Percentiles rank a stretch among this genome's conserved stretches.
phyloP scores from a whole-genome alignment of 1,140 invertebrate genomes.

The Dinothrombium tinctorium region DNA sequence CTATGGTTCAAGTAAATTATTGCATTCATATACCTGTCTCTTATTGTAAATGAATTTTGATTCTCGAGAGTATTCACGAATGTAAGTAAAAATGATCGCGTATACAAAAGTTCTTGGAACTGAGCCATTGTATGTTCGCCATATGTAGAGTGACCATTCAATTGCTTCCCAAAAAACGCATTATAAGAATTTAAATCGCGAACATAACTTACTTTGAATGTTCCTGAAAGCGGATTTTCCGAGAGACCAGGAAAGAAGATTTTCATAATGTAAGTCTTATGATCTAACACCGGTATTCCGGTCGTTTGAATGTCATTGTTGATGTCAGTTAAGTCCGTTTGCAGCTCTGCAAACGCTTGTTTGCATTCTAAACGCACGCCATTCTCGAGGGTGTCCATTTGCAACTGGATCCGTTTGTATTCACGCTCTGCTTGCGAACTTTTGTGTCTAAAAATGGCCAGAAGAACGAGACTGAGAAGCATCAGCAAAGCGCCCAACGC shows the following conservation, averaged over 20 bases:
- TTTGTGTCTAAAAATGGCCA: slow-evolving; percentile 57
- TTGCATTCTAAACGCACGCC: slow-evolving; percentile 36
- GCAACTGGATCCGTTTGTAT: slow-evolving; percentile 91
- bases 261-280: slow-evolving; percentile 91
- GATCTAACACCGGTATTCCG: slow-evolving; percentile 83
- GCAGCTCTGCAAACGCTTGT: slow-evolving; percentile 96
- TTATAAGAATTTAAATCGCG: not conserved
- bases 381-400: slow-evolving; percentile 85
- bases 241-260: slow-evolving; percentile 86
- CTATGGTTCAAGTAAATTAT: not conserved
- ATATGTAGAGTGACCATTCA: slow-evolving; percentile 38
- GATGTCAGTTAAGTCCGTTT: slow-evolving; percentile 96
- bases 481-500: slow-evolving; percentile 42
- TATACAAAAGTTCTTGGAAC: slow-evolving; percentile 75
- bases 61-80: slow-evolving; percentile 80
- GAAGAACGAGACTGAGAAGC: slow-evolving; percentile 54
- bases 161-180: too few relatives aligned
- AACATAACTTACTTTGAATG: not conserved
- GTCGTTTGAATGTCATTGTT: slow-evolving; percentile 82
- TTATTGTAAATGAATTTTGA: slow-evolving; percentile 69
- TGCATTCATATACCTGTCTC: slow-evolving; percentile 40
- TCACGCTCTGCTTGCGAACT: slow-evolving; percentile 83
- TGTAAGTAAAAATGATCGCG: slow-evolving; percentile 68
- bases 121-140: slow-evolving; percentile 81
- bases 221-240: slow-evolving; percentile 48